Percentiles rank a stretch among this genome's conserved stretches.
Evolutionary conservation across 1,140 invertebrate genomes (phyloP).

Genomic region (Brevipalpus yothersi): DNA sequence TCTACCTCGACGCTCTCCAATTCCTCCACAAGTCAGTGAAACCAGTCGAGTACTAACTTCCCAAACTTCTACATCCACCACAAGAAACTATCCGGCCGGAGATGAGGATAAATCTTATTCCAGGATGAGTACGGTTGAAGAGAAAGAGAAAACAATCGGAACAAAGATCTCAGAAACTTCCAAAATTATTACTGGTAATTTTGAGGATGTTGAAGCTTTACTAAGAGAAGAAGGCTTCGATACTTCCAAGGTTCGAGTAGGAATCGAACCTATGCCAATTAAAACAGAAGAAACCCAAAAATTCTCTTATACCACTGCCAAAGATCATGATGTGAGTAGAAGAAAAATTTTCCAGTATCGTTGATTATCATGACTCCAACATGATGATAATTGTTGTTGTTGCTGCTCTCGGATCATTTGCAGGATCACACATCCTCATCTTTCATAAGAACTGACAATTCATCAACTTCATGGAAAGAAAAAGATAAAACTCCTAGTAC

Average conservation of each 20-base stretch:
- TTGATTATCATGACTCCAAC: neutral
- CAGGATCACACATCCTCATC: no score
- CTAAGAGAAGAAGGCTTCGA: slow-evolving; percentile 40
- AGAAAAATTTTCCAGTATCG: neutral
- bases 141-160: slow-evolving; percentile 10
- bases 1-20: neutral
- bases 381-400: neutral
- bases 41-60: neutral
- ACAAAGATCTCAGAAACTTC: slow-evolving; percentile 10
- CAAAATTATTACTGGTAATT: slow-evolving; percentile 10
- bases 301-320: slow-evolving; percentile 25
- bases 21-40: neutral
- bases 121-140: slow-evolving; percentile 6
- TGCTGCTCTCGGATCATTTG: no score
- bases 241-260: slow-evolving; percentile 23
- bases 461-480: neutral
- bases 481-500: neutral
- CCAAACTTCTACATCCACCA: slow-evolving; percentile 5
- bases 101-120: slow-evolving; percentile 3
- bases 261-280: slow-evolving; percentile 37
- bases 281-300: slow-evolving; percentile 44
- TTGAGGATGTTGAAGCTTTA: slow-evolving; percentile 23
- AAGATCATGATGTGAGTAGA: neutral
- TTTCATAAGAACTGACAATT: no score
- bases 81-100: slow-evolving; percentile 4